Conservation (phyloP, 2,797 vertebrate species). For the Sandelia bainsii region DNA sequence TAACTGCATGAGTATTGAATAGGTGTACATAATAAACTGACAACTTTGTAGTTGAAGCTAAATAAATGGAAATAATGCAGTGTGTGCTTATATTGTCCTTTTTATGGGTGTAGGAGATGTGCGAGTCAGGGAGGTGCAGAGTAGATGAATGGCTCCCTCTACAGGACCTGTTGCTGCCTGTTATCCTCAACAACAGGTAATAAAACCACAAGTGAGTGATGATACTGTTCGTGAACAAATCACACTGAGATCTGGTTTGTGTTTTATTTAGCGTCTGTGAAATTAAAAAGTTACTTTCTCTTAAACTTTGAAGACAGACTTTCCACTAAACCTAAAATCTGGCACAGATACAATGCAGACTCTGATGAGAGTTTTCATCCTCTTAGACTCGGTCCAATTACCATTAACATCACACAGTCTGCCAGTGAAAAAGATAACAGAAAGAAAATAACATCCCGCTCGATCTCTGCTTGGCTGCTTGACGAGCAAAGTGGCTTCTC, state of each 20-base stretch:
- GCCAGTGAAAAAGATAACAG: conserved; percentile 70
- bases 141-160: conserved; percentile 76
- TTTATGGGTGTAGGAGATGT: conserved; percentile 85
- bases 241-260: conserved; percentile 24
- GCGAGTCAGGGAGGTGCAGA: conserved; percentile 76
- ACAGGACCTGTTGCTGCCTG: conserved; percentile 87
- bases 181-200: conserved; percentile 85
- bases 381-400: conserved; percentile 76
- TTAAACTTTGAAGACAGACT: conserved; percentile 65
- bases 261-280: conserved; percentile 61
- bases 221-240: conserved; percentile 21
- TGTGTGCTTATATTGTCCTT: conserved; percentile 4
- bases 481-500: conserved; percentile 54
- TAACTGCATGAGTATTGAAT: not conserved
- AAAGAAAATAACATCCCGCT: conserved; percentile 64
- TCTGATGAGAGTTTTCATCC: conserved; percentile 71
- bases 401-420: conserved; percentile 69
- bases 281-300: conserved; percentile 68
- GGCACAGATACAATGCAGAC: conserved; percentile 55
- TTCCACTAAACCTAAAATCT: conserved; percentile 67
- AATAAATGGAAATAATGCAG: not conserved
- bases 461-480: conserved; percentile 60
- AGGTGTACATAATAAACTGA: conserved; percentile 16
- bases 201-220: conserved; percentile 4
- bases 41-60: not conserved